Conservation (phyloP, 1,140 invertebrate species). For the Caerostris extrusa region DNA sequence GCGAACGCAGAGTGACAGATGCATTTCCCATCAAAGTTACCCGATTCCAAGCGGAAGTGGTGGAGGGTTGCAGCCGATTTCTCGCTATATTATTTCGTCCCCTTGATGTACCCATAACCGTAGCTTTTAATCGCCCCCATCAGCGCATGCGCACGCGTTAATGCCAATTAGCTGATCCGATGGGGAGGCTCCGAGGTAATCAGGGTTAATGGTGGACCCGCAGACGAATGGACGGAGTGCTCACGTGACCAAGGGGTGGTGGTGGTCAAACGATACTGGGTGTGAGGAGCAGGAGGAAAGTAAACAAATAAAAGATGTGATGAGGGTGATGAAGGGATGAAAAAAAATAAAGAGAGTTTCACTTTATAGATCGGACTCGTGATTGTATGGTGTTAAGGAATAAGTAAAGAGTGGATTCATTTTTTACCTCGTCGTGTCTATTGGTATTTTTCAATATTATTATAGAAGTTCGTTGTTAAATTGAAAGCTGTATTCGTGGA, state of each 20-base stretch:
- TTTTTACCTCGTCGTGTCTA: neutral
- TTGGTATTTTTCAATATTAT: too few species aligned
- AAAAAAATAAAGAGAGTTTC: neutral
- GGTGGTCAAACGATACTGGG: constrained; percentile 40
- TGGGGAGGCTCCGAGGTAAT: constrained; percentile 52
- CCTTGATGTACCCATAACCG: constrained; percentile 28
- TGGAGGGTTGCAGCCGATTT: neutral
- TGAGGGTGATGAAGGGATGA: neutral
- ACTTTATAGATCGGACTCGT: neutral
- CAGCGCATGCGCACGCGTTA: constrained; percentile 54
- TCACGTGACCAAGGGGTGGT: constrained; percentile 55
- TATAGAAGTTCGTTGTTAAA: too few species aligned
- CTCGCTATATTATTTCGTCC: constrained; percentile 19
- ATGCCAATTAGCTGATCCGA: constrained; percentile 71
- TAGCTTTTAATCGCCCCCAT: constrained; percentile 46
- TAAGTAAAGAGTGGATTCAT: neutral
- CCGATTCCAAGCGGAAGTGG: too few species aligned
- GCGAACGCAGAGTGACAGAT: too few species aligned
- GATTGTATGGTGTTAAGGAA: neutral
- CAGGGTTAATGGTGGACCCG: constrained; percentile 63
- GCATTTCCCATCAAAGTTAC: too few species aligned
- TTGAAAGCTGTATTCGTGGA: too few species aligned
- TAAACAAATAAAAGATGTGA: neutral
- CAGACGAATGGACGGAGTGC: neutral
- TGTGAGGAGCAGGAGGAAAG: constrained; percentile 1